Evolutionary conservation across 30 jellyfish, hydroid and myxozoan genomes (phyloP), one percentile per base, ranked within the genome.

Genomic region (Thelohanellus kitauei): DNA sequence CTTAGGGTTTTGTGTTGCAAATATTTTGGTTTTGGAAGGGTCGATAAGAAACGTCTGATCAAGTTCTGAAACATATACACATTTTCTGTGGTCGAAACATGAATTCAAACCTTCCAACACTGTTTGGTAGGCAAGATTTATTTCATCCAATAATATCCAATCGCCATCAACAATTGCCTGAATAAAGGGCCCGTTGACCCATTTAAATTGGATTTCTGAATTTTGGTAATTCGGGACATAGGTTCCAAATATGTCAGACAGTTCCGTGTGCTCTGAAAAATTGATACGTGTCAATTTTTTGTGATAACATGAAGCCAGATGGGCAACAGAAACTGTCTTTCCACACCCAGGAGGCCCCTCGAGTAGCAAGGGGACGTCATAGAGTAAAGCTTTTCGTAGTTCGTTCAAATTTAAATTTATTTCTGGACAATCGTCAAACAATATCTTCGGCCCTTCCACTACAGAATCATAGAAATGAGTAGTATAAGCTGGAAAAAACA

Each of bases 271-370:
- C 17, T 75, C 95, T 17, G 95, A 75, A 0, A 75, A 53, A 38
- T 75, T 75, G 13, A 75, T 75, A 30, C 95, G 46, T n/a, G 59
- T 55, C 23, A 75, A 22, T 11, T 44, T 45, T 35, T 75, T 40
- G 4, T 80, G 64, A 19, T 87, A 51, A 20, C 30, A 20, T 52
- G 35, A 52, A 4, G 95, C 95, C 13, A 75, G 49, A 4, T 86
- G 68, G 32, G 60, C 41, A 1, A 64, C 88, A 17, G 64, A 56
- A 33, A 87, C 64, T 1, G 95, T 75, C 31, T 75, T 75, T 13
- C 95, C 95, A 43, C 52, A 86, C 4, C 95, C 95, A 10, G 95
- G 95, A 9, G 95, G 58, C 16, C 95, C 95, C 56, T 75, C 95
- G 21, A 75, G 64, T 14, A 75, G 82, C 33, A 75, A 47, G 40